Conservation (phyloP, 2,797 vertebrate species). For the Pterois miles region DNA sequence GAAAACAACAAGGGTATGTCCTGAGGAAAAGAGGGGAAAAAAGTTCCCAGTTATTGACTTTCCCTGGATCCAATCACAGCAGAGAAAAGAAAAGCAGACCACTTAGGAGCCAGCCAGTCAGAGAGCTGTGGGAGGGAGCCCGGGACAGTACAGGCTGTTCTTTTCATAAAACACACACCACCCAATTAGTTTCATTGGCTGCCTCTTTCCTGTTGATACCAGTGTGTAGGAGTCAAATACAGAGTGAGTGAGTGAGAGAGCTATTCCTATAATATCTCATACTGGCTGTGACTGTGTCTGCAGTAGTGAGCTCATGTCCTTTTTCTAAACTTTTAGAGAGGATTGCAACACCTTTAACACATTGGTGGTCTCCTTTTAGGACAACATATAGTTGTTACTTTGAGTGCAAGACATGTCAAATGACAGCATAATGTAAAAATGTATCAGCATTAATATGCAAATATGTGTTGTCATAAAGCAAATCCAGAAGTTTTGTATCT, state of each 20-base stretch:
- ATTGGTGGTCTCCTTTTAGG: not conserved
- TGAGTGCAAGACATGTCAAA: not conserved
- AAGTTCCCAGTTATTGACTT: conserved; percentile 68
- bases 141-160: conserved; percentile 82
- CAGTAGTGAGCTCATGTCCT: conserved; percentile 37
- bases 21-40: conserved; percentile 56
- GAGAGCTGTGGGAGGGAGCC: conserved; percentile 68
- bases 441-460: not conserved
- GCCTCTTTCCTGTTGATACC: conserved; percentile 81
- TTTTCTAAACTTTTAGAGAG: conserved; percentile 26
- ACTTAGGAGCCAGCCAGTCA: conserved; percentile 81
- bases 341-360: conserved; percentile 10
- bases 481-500: not conserved
- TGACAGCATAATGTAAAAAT: not conserved
- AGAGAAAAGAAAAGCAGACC: conserved; percentile 80
- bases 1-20: conserved; percentile 83
- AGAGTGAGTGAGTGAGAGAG: conserved; percentile 34
- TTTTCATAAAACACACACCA: conserved; percentile 81
- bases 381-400: not conserved
- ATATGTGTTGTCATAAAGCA: not conserved
- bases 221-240: conserved; percentile 71
- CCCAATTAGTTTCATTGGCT: conserved; percentile 83
- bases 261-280: conserved; percentile 45
- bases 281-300: conserved; percentile 23
- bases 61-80: conserved; percentile 75